Evolutionary conservation across 2,888 invertebrate species (phyloP).

Genomic region (Scaptomyza flava): DNA sequence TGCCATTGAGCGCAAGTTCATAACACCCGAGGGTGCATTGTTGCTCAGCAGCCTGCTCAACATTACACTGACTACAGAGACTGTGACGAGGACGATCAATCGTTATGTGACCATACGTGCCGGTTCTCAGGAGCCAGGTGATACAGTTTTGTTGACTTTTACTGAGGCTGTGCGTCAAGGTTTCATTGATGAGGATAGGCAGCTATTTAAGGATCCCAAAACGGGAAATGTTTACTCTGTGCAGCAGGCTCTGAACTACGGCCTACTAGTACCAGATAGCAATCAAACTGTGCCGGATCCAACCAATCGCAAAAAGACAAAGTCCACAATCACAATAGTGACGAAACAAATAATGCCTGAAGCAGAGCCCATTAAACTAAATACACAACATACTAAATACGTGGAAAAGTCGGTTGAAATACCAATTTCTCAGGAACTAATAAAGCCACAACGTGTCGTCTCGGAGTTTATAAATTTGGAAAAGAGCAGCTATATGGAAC

Average conservation of each 20-base stretch:
- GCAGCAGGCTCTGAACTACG: conserved; percentile 91
- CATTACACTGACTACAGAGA: conserved; percentile 94
- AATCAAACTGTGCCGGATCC: conserved; percentile 85
- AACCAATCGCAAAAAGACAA: conserved; percentile 83
- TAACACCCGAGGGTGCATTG: conserved; percentile 94
- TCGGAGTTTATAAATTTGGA: conserved; percentile 85
- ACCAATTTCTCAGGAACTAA: conserved; percentile 78
- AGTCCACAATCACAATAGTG: conserved; percentile 87
- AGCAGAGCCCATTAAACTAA: conserved; percentile 80
- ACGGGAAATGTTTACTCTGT: conserved; percentile 90
- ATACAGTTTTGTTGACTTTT: conserved; percentile 88
- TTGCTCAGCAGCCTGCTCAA: conserved; percentile 93
- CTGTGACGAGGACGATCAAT: conserved; percentile 93
- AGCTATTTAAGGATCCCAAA: conserved; percentile 91
- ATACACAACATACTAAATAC: conserved; percentile 75
- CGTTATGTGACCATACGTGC: conserved; percentile 92
- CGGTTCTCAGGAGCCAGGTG: conserved; percentile 85
- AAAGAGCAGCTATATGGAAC: conserved; percentile 84
- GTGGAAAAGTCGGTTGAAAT: conserved; percentile 83
- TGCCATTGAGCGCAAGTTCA: conserved; percentile 93
- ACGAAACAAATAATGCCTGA: conserved; percentile 85
- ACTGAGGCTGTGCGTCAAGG: conserved; percentile 91
- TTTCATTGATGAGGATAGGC: conserved; percentile 91
- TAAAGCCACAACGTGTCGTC: conserved; percentile 82
- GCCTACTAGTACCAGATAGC: conserved; percentile 88